Conservation (phyloP, 2,888 invertebrate species). For the Drosophila peninsularis region DNA sequence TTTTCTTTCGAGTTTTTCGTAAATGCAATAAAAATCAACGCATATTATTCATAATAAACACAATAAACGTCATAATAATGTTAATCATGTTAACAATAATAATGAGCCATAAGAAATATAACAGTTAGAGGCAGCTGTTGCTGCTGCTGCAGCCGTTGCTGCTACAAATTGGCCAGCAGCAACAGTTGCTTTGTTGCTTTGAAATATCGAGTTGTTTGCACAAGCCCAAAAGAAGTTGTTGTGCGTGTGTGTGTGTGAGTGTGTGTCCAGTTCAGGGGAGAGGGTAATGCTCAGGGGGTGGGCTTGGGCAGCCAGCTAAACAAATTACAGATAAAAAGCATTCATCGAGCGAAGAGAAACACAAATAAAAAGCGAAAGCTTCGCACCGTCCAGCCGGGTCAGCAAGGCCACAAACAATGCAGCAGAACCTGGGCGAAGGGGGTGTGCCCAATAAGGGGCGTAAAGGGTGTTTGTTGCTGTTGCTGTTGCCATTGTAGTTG, state of each 20-base stretch:
- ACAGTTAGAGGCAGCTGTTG: slow-evolving; percentile 39
- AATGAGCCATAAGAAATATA: slow-evolving; percentile 57
- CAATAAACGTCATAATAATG: slow-evolving; percentile 56
- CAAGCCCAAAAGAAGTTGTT: slow-evolving; percentile 5
- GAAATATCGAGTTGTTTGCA: slow-evolving; percentile 33
- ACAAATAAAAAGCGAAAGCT: slow-evolving; percentile 53
- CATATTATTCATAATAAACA: slow-evolving; percentile 32
- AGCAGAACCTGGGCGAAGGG: not conserved
- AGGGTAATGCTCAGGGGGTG: not conserved
- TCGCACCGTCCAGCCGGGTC: slow-evolving; percentile 34
- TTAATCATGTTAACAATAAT: slow-evolving; percentile 64
- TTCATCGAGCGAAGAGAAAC: slow-evolving; percentile 16
- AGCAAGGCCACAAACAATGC: slow-evolving; percentile 49
- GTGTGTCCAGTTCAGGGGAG: not conserved
- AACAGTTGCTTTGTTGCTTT: slow-evolving; percentile 40
- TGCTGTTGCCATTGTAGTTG: not conserved
- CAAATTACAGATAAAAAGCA: slow-evolving; percentile 16
- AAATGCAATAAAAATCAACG: slow-evolving; percentile 52
- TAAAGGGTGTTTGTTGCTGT: not conserved
- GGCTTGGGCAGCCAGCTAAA: not conserved
- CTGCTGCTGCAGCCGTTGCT: slow-evolving; percentile 29
- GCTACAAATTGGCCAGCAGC: slow-evolving; percentile 72
- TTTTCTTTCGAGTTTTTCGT: slow-evolving; percentile 33
- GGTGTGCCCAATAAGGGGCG: not conserved
- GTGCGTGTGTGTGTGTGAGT: not conserved